Base-by-base conservation (phyloP, 2,113 vertebrate species). In the Candoia aspera region DNA sequence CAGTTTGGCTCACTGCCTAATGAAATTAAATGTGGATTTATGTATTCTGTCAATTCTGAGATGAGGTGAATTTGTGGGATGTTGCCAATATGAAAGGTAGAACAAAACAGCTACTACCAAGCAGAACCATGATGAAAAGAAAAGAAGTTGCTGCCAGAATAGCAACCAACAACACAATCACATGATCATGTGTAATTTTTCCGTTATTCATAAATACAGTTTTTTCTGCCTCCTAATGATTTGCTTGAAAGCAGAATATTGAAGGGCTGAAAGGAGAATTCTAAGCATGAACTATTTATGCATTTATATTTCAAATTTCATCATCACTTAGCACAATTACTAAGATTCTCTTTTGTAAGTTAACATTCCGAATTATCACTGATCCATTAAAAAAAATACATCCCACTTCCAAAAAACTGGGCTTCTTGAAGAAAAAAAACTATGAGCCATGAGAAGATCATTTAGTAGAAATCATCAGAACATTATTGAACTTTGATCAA, bases 21-120 rank as follows among this genome's bases (percentile, higher is more conserved):
- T 88, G 92, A 90, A 64, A 90, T 86, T 54, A 92, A 94, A 90
- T 90, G 15, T 2, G 60, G 84, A 11, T 33, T 91, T 88, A 73
- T 93, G 93, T 91, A 89, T 85, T 89, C 73, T 64, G 93, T n/a
- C 2, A 54, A 19, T 79, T n/a, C 37, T 62, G 12, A 46, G 55
- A 89, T 37, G 37, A 13, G 68, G 88, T 8, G 29, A 62, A 86
- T 93, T 92, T 19, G 93, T 94, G 26, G 90, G 37, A 84, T 10
- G 37, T 42, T 13, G 55, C 84, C 55, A 60, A 33, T 5, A 26
- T 62, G 10, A 83, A 92, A 93, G 88, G 17, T 79, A 21, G 90
- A 9, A 53, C 37, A 68, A 21, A 26, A 19, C 3, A 89, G 8
- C 0, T 0, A 87, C 64, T 0, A 0, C 1, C 37, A 17, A 59